Base-by-base conservation (phyloP, 2,113 vertebrate genomes). In the Hassar affinis region DNA sequence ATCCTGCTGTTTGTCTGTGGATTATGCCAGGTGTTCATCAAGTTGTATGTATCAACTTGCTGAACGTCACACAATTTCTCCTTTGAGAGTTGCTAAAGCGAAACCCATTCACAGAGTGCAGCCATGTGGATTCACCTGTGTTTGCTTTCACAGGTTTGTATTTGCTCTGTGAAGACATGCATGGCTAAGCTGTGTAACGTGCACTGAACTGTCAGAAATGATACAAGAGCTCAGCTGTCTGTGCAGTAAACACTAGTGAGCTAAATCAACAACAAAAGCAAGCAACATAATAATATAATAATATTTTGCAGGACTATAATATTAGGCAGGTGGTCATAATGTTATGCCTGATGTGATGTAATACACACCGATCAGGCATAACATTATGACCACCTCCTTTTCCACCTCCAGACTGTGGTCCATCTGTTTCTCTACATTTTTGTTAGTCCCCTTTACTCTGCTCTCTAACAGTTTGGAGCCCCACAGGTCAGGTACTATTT, bases 41-140 rank as follows among this genome's bases (percentile, higher is more conserved):
- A 69, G 68, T 68, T 84, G 17, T 20, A 35, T 83, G 35, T 56
- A 45, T 66, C 15, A 54, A 45, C 51, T 64, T 75, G 72, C 30
- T 54, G 74, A 54, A 69, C 42, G 4, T 79, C 18, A 71, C 14
- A 30, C 14, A 84, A 61, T 51, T 42, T 84, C 57, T 84, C n/a
- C 57, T 33, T 62, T 11, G 35, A 22, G 51, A 54, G 33, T 49
- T 75, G 47, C 25, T 27, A 51, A 74, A 27, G 45, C n/a, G 45
- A 74, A 30, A 27, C 25, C 15, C 47, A 25, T 72, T 49, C 22
- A 57, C 12, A 62, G 3, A 75, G 6, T 54, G 49, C 27, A 54
- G 52, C 27, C 15, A 35, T 20, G 27, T 76, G 51, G 17, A 76
- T 6, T 56, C 27, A 64, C 61, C 74, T 54, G 47, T 75, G 47